Evolutionary conservation across 1,140 invertebrate species (phyloP), one percentile per base, ranked within the genome.

Genomic region (Cecropterus lyciades): DNA sequence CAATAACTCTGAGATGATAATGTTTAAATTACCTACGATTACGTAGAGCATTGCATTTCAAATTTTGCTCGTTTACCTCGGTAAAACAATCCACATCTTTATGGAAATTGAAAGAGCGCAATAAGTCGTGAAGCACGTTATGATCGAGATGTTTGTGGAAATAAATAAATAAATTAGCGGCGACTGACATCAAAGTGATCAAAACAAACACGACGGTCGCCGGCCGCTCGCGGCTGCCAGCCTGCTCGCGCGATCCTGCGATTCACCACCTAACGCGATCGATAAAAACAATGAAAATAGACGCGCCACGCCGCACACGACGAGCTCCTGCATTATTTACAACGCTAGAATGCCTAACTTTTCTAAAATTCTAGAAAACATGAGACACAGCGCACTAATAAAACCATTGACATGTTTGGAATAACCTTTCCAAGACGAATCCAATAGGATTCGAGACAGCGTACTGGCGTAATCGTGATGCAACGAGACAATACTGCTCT

Each of bases 241-340:
- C 56, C 63, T 68, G 66, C 69, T 75, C 78, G 75, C 65, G 72
- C 77, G 71, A 75, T 75, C 70, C 69, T 74, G 67, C 77, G 68
- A 84, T 84, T 83, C 82, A 84, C 68, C 65, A 78, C 73, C 73
- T 74, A 73, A 77, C 57, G 67, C 85, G 84, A 89, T 89, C 87
- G 82, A 91, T 91, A 85, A 84, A 86, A 89, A 89, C 82, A 88
- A 87, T 84, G 72, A 87, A 91, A 88, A 85, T 82, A 85, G 77
- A 80, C 73, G 72, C 73, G 63, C 43, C 67, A 74, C 37, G 49
- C 37, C 60, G 49, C 49, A 45, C 13, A 27, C 33, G 14, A 64
- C 49, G 51, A 42, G 13, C 37, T 65, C 66, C 52, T 46, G 48
- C 14, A 9, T 43, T 51, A 40, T 56, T 56, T 3, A 37, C 13